These are phyloP conservation scores for Phainopepla nitens DNA, from an alignment of 2,113 vertebrate genomes.

Conservation along the genomic window DNA sequence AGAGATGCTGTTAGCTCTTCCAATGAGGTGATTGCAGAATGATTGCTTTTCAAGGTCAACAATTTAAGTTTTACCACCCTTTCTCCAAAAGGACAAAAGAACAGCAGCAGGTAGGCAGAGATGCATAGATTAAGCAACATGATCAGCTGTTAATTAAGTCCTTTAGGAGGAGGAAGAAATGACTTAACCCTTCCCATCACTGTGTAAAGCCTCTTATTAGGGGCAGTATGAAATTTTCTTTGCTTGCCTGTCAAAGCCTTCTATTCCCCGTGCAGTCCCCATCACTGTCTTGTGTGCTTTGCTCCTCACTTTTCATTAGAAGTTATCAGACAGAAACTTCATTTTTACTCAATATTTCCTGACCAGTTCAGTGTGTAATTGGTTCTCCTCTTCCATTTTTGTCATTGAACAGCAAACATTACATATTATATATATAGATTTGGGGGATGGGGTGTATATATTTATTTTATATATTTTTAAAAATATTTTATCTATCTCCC, in stretches of 20 bases:
- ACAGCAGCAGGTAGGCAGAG: constrained; percentile 31
- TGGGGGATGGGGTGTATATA: rapidly evolving
- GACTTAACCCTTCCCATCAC: constrained; percentile 6
- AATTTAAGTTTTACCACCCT: constrained; percentile 33
- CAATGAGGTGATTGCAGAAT: constrained; percentile 11
- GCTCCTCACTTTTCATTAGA: not conserved
- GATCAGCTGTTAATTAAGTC: constrained; percentile 42
- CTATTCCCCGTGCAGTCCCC: not conserved
- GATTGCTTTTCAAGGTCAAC: constrained; percentile 55
- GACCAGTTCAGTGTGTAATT: not conserved
- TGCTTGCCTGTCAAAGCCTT: not conserved
- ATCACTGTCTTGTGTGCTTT: not conserved
- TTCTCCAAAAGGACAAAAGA: constrained; percentile 35
- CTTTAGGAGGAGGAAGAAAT: not conserved
- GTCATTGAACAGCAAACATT: not conserved
- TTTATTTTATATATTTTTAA: not conserved
- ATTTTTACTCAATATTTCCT: not conserved
- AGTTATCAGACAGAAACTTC: not conserved
- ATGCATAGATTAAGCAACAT: constrained; percentile 43
- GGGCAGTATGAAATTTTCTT: not conserved
- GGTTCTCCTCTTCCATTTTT: not conserved
- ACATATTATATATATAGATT: not conserved
- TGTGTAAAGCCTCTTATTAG: not conserved
- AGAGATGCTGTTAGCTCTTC: not conserved
- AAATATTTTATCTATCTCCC: not conserved